Base-by-base conservation (phyloP, 2,113 vertebrate species). In the Sinocyclocheilus anshuiensis region DNA sequence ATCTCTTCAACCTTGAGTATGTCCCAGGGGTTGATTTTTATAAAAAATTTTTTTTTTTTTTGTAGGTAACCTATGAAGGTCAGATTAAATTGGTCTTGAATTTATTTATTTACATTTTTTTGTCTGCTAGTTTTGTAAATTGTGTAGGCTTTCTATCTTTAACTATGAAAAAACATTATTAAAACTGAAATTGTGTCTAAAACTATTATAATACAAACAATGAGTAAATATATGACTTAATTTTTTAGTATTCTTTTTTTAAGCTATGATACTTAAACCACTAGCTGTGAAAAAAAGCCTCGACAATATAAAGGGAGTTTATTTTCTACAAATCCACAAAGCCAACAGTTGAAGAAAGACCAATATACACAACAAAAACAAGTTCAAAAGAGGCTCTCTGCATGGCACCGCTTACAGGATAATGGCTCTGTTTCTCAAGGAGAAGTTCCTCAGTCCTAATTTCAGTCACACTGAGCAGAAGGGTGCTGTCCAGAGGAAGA, bases 341-440 rank as follows among this genome's bases (percentile, higher is more conserved):
- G 72, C 72, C 72, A 76, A 16, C 8, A 15, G 42, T 76, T 24
- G n/a, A 45, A 75, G 42, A 24, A 48, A 48, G 42, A 24, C 22
- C 2, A 0, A n/a, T 13, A n/a, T 13, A 81, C 83, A 85, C 20
- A 29, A 63, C 45, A 63, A 77, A 83, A 74, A 85, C 57, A 50
- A 26, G 77, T 77, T 63, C 50, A 77, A 16, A 76, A 45, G 22
- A 24, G 69, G 3, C 71, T 48, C 87, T 77, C 84, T 65, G n/a
- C 87, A 82, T 72, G 77, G 29, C 42, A 72, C 61, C 48, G 69
- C 71, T 88, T 69, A 75, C 71, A 82, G 71, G 7, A 85, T 81
- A 80, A 88, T 77, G 24, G 57, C 71, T 82, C 72, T 11, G 81
- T 65, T 82, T 42, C 61, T 71, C 48, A 48, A 26, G 2, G 77